Evolutionary conservation across 35 echinoderm and acorn worm genomes (phyloP).

Genomic region (Strongylocentrotus purpuratus): DNA sequence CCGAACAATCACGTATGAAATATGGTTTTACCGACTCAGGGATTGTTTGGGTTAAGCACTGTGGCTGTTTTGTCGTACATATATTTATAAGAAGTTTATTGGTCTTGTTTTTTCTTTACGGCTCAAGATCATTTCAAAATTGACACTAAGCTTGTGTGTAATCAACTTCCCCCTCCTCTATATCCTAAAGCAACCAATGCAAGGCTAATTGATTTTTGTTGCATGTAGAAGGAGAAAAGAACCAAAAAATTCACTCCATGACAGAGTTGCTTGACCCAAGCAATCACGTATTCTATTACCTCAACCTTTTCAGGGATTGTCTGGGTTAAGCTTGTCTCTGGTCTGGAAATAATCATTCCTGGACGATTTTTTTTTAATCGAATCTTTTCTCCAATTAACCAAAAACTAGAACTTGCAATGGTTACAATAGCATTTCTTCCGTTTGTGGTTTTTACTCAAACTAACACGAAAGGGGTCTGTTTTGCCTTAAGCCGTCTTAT

Average conservation of each 20-base stretch:
- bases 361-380: background rate
- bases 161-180: conserved; percentile 4
- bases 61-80: background rate
- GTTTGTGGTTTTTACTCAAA: background rate
- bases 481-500: conserved; percentile 31
- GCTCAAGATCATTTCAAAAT: background rate
- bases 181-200: conserved; percentile 26
- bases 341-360: background rate
- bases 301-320: conserved; percentile 24
- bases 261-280: conserved; percentile 25
- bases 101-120: background rate
- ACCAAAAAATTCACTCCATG: background rate
- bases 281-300: conserved; percentile 25
- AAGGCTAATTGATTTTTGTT: background rate
- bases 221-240: background rate
- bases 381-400: background rate
- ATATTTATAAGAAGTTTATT: background rate
- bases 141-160: conserved; percentile 16
- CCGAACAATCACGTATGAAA: conserved; percentile 45
- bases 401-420: conserved; percentile 43
- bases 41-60: conserved; percentile 37
- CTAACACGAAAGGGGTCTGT: conserved; percentile 40
- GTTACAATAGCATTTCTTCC: background rate
- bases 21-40: conserved; percentile 28
- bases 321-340: background rate